Evolutionary conservation across 2,113 vertebrate species (phyloP).

Genomic region (Platysternon megacephalum): DNA sequence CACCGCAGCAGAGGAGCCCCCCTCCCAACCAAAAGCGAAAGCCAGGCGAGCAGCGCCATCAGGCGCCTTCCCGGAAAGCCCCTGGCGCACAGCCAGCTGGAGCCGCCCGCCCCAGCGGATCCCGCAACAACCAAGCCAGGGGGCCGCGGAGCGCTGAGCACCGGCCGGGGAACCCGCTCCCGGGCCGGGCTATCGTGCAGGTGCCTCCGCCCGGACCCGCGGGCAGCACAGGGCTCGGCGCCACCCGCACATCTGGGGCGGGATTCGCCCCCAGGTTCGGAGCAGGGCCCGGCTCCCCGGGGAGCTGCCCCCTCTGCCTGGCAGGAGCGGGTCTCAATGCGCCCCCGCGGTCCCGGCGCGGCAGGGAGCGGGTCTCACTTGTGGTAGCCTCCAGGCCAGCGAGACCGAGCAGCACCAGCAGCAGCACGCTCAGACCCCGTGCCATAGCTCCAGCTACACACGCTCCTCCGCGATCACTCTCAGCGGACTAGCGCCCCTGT

Average conservation of each 20-base stretch:
- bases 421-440: rapidly evolving
- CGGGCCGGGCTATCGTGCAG: neutral
- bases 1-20: too few relatives aligned
- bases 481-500: rapidly evolving
- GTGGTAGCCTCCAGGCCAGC: neutral
- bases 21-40: neutral
- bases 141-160: neutral
- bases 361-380: neutral
- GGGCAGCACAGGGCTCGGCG: too few relatives aligned
- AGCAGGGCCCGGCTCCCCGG: neutral
- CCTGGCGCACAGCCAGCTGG: neutral
- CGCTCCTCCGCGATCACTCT: rapidly evolving
- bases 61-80: neutral
- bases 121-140: neutral
- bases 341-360: neutral
- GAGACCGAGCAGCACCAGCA: neutral
- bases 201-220: neutral
- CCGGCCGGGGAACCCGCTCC: neutral
- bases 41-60: too few relatives aligned
- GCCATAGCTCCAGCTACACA: rapidly evolving
- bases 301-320: neutral
- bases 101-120: too few relatives aligned
- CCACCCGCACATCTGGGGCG: too few relatives aligned
- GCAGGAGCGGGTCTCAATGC: neutral
- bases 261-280: neutral